A percentile compares a stretch with the other conserved stretches of the same genome.
Evolutionary conservation across 2,888 invertebrate species (phyloP).

Genomic region (Tubulanus polymorphus): DNA sequence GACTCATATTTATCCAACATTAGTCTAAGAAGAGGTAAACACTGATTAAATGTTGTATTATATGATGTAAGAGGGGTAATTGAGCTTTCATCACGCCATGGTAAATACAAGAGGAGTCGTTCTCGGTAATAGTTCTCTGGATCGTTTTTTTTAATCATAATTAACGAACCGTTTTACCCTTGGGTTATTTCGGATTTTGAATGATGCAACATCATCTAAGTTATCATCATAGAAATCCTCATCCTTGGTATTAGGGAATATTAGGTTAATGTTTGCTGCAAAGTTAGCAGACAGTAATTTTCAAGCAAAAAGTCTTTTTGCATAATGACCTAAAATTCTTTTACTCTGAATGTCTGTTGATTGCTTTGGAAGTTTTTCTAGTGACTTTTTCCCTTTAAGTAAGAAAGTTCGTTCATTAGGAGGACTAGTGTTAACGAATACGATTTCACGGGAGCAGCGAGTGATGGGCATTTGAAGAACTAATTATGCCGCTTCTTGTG

Average conservation of each 20-base stretch:
- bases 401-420: neutral
- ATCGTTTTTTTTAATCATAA: slow-evolving; percentile 24
- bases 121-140: slow-evolving; percentile 31
- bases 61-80: slow-evolving; percentile 6
- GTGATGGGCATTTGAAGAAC: neutral
- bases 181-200: slow-evolving; percentile 4
- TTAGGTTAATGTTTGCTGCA: neutral
- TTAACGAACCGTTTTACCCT: slow-evolving; percentile 21
- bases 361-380: neutral
- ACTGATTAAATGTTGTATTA: slow-evolving; percentile 6
- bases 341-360: neutral
- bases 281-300: too few relatives aligned
- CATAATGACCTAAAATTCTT: neutral
- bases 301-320: too few relatives aligned
- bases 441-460: neutral
- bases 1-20: slow-evolving; percentile 7
- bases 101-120: slow-evolving; percentile 30
- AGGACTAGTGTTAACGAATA: neutral
- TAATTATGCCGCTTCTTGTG: neutral
- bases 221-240: neutral
- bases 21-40: slow-evolving; percentile 10
- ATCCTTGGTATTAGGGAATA: neutral
- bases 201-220: neutral
- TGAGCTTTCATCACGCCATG: slow-evolving; percentile 35
- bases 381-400: neutral